Conservation (phyloP, 2,888 invertebrate genomes). For the Tricholauxania praeusta region DNA sequence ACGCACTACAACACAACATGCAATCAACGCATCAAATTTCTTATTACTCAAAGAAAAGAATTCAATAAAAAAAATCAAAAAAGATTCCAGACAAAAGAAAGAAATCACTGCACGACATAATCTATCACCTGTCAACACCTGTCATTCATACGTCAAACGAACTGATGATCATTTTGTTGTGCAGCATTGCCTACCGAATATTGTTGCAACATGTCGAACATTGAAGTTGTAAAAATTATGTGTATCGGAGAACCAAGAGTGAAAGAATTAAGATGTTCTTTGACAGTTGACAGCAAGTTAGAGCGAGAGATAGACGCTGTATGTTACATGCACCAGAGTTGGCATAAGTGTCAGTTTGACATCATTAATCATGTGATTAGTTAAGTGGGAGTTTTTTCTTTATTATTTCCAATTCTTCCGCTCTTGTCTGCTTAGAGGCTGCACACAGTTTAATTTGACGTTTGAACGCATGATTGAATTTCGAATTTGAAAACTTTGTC, state of each 20-base stretch:
- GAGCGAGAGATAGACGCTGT: background rate
- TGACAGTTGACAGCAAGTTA: slow-evolving; percentile 34
- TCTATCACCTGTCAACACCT: slow-evolving; percentile 68
- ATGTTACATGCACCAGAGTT: slow-evolving; percentile 27
- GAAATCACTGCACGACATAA: slow-evolving; percentile 51
- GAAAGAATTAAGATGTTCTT: slow-evolving; percentile 26
- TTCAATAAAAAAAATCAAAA: background rate
- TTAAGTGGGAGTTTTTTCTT: slow-evolving; percentile 60
- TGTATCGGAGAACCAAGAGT: background rate
- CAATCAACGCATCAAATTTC: slow-evolving; percentile 34
- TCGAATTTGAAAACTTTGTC: slow-evolving; percentile 47
- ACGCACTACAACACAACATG: slow-evolving; percentile 22
- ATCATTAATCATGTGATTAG: slow-evolving; percentile 66
- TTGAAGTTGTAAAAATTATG: background rate
- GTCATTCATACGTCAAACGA: slow-evolving; percentile 63
- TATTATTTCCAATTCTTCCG: slow-evolving; percentile 1
- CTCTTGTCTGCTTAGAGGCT: slow-evolving; percentile 19
- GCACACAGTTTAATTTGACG: slow-evolving; percentile 55
- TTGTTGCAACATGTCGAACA: slow-evolving; percentile 30
- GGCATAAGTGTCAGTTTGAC: slow-evolving; percentile 50
- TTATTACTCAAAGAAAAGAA: background rate
- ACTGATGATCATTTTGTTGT: slow-evolving; percentile 6
- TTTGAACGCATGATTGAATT: slow-evolving; percentile 63
- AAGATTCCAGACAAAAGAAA: slow-evolving; percentile 21
- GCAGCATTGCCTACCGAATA: background rate